Percentiles rank a stretch among this genome's conserved stretches.
Evolutionary conservation across 1,140 invertebrate species (phyloP).

Genomic region (Prorops nasuta): DNA sequence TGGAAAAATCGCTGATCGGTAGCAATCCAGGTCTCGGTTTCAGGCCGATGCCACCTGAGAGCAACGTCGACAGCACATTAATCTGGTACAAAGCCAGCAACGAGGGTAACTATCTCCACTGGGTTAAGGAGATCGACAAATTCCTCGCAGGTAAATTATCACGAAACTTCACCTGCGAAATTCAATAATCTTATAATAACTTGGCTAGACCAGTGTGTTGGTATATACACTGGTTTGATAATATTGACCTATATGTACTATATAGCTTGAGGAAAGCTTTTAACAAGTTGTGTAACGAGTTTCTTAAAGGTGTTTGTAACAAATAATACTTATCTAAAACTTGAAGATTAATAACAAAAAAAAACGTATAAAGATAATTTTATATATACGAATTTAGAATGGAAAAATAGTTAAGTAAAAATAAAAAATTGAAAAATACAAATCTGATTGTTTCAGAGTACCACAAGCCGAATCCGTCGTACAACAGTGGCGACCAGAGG

Average conservation of each 20-base stretch:
- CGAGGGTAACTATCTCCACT: constrained; percentile 74
- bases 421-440: not conserved
- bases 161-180: not conserved
- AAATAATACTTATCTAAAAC: too few species aligned
- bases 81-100: constrained; percentile 88
- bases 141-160: constrained; percentile 68
- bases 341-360: too few species aligned
- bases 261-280: constrained; percentile 12
- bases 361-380: too few species aligned
- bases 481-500: constrained; percentile 34
- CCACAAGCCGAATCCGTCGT: constrained; percentile 38
- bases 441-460: constrained; percentile 51
- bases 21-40: constrained; percentile 92
- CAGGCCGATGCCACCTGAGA: constrained; percentile 84
- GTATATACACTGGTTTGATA: not conserved
- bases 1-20: constrained; percentile 81
- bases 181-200: not conserved
- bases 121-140: constrained; percentile 71
- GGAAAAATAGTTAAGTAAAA: too few species aligned
- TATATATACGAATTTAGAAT: too few species aligned
- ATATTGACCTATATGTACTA: constrained; percentile 19
- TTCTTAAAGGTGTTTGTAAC: constrained; percentile 19
- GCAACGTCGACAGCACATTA: constrained; percentile 88
- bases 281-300: constrained; percentile 10
- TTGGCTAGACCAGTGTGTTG: not conserved